Base-by-base conservation (phyloP, 2,113 vertebrate genomes). In the Psammodynastes pulverulentus region DNA sequence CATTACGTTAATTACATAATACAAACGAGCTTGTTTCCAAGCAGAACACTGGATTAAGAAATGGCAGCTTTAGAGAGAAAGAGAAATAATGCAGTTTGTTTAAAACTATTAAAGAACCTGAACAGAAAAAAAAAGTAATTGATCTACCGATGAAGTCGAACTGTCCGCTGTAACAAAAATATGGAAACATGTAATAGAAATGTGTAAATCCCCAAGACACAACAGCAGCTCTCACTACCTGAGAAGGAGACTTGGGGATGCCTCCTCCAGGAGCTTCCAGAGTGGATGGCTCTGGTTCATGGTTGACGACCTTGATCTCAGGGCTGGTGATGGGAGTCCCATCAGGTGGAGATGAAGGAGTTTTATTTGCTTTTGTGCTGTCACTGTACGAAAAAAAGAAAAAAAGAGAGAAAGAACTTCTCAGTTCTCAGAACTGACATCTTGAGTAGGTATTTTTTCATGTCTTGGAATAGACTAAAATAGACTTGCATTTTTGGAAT, bases 191-290 rank as follows among this genome's bases (percentile, higher is more conserved):
- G 46, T 72, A 19, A 46, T 72, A 56, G 79, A 51, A 5, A 21
- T n/a, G 45, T 43, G 48, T 29, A 87, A 24, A 46, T 54, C 34
- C 84, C 26, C n/a, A 90, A 92, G 87, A 84, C 92, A 52, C 5
- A 3, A 26, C 89, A 93, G 43, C 0, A 0, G 13, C 86, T 46
- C 85, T 43, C 93, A 93, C 96, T 98, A 99, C 99, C 98, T 99
- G 99, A 96, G 99, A 99, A 0, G 99, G 99, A 94, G 99, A 99
- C 96, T 99, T 99, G 91, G 99, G 98, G 95, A 99, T 98, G 92
- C 98, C 95, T 86, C 98, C 98, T 96, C 97, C 98, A 21, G 98
- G 98, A 1, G 98, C 43, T 92, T 97, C 97, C 89, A 95, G 92
- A 21, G 96, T 84, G 95, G 98, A 96, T 1, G 97, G 96, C 49